Evolutionary conservation across 2,113 vertebrate genomes (phyloP).

Genomic region (Sebastes schlegelii): DNA sequence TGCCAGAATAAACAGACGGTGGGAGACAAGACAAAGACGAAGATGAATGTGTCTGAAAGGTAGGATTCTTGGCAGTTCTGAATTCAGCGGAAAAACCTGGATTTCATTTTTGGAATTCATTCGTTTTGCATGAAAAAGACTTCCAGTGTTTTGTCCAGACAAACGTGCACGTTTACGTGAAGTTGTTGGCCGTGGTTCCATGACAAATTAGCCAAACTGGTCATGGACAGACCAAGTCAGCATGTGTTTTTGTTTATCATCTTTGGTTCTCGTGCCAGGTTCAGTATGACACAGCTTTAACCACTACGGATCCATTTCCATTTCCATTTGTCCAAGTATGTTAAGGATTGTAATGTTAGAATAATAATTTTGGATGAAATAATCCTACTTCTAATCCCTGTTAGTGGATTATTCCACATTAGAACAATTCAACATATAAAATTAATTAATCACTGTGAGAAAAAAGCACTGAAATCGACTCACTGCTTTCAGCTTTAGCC

Average conservation of each 20-base stretch:
- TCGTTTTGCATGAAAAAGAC: slow-evolving; percentile 29
- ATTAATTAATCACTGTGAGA: background rate
- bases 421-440: background rate
- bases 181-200: slow-evolving; percentile 18
- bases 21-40: slow-evolving; percentile 80
- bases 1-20: slow-evolving; percentile 82
- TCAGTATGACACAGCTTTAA: slow-evolving; percentile 1
- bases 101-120: slow-evolving; percentile 67
- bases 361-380: background rate
- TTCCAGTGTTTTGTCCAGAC: slow-evolving; percentile 29
- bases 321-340: background rate
- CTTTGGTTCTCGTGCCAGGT: slow-evolving; percentile 22
- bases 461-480: background rate
- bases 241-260: slow-evolving; percentile 20
- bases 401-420: background rate
- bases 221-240: background rate
- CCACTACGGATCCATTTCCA: background rate
- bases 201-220: slow-evolving; percentile 16
- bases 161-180: slow-evolving; percentile 10
- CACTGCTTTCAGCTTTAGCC: background rate
- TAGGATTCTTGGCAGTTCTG: slow-evolving; percentile 69
- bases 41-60: slow-evolving; percentile 80
- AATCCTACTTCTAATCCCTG: background rate
- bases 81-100: slow-evolving; percentile 68
- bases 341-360: background rate